Conservation (phyloP, 2,113 vertebrate species). For the Sebastes fasciatus region DNA sequence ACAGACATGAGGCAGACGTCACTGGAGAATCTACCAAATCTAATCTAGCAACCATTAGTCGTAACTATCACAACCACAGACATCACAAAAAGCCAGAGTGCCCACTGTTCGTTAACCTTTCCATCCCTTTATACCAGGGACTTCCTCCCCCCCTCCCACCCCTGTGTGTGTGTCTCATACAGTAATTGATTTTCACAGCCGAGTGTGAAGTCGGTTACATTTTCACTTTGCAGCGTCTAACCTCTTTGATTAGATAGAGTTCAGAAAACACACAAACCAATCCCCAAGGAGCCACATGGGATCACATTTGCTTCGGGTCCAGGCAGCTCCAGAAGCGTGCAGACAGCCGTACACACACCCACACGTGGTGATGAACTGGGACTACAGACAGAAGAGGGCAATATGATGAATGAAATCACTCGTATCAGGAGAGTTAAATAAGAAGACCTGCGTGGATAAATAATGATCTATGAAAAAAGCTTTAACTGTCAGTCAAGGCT, state of each 20-base stretch:
- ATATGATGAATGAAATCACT: neutral
- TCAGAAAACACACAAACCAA: neutral
- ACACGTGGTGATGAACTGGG: neutral
- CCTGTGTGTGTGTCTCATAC: neutral
- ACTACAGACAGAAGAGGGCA: neutral
- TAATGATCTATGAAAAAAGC: neutral
- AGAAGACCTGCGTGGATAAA: neutral
- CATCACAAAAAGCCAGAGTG: neutral
- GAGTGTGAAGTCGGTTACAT: slow-evolving; percentile 10
- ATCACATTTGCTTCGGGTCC: slow-evolving; percentile 4
- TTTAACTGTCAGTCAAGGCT: too few species aligned
- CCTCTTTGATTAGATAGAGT: neutral
- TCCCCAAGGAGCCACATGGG: neutral
- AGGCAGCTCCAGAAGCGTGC: neutral
- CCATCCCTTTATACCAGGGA: neutral
- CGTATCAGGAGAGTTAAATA: neutral
- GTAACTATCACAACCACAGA: neutral
- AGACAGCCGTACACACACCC: neutral
- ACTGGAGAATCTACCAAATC: neutral
- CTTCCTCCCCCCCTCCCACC: neutral
- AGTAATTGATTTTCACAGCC: neutral
- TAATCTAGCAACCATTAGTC: neutral
- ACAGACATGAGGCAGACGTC: neutral
- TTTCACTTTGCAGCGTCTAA: neutral
- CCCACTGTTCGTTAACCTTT: neutral